Evolutionary conservation across 2,888 invertebrate genomes (phyloP).

Genomic region (Diachrysia chrysitis): DNA sequence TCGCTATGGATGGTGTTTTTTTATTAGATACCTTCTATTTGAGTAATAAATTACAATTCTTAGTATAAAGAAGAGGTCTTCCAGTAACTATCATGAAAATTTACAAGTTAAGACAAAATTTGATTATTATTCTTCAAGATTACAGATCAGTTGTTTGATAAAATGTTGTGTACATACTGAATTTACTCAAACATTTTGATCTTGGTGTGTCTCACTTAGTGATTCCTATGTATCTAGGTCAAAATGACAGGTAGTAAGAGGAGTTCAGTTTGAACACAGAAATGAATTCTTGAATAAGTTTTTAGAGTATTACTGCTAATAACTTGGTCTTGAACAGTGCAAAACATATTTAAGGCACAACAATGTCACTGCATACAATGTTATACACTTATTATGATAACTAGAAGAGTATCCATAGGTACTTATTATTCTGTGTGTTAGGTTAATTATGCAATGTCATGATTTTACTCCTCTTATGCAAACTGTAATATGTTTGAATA

Average conservation of each 20-base stretch:
- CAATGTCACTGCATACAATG: constrained; percentile 1
- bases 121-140: neutral
- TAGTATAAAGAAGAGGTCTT: neutral
- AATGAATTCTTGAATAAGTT: constrained; percentile 1
- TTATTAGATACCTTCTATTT: neutral
- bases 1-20: too few relatives aligned
- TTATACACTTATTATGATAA: constrained; percentile 4
- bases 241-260: neutral
- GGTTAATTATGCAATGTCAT: constrained; percentile 4
- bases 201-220: neutral
- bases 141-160: neutral
- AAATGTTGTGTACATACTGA: neutral
- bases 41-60: neutral
- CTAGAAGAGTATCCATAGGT: neutral
- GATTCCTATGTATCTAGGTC: neutral
- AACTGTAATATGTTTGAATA: neutral
- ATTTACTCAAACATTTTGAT: neutral
- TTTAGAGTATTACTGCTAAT: constrained; percentile 4
- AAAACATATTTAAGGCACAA: neutral
- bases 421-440: neutral
- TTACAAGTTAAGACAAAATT: too few relatives aligned
- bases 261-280: constrained; percentile 1
- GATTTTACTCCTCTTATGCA: constrained; percentile 1
- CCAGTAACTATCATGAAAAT: neutral
- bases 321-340: constrained; percentile 1